Evolutionary conservation across 2,888 invertebrate genomes (phyloP).

Genomic region (Apantesis nais): DNA sequence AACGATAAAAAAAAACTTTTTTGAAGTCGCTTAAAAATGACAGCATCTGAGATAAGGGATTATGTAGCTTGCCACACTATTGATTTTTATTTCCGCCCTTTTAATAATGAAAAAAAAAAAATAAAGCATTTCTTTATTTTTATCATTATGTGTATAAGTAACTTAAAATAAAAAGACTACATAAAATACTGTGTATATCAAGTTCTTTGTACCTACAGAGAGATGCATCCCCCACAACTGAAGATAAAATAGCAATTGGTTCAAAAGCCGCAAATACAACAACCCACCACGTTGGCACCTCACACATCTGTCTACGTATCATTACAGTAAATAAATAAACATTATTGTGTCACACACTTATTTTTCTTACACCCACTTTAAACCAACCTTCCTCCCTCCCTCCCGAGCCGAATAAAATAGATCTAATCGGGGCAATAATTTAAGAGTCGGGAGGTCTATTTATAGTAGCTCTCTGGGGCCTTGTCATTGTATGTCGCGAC

Average conservation of each 20-base stretch:
- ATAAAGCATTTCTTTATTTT: too few relatives aligned
- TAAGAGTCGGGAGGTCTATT: constrained; percentile 36
- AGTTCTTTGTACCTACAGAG: constrained; percentile 7
- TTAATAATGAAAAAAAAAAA: too few relatives aligned
- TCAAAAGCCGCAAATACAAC: constrained; percentile 38
- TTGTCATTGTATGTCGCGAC: constrained; percentile 79
- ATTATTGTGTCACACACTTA: constrained; percentile 75
- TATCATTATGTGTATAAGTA: too few relatives aligned
- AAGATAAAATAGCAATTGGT: constrained; percentile 17
- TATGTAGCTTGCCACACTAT: too few relatives aligned
- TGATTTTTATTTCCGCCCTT: too few relatives aligned
- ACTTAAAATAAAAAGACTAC: not conserved
- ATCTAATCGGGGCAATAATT: constrained; percentile 5
- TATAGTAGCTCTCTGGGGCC: constrained; percentile 61
- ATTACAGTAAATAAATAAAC: constrained; percentile 78
- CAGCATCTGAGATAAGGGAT: too few relatives aligned
- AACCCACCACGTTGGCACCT: constrained; percentile 45
- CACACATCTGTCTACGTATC: constrained; percentile 77
- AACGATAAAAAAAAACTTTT: too few relatives aligned
- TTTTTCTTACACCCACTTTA: constrained; percentile 53
- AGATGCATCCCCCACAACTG: not conserved
- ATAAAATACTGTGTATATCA: not conserved
- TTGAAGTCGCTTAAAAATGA: too few relatives aligned
- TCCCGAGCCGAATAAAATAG: not conserved
- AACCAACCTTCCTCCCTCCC: constrained; percentile 41